These are phyloP conservation scores for Tenebrio molitor DNA, from an alignment of 1,140 invertebrate species.

Conservation along the genomic window DNA sequence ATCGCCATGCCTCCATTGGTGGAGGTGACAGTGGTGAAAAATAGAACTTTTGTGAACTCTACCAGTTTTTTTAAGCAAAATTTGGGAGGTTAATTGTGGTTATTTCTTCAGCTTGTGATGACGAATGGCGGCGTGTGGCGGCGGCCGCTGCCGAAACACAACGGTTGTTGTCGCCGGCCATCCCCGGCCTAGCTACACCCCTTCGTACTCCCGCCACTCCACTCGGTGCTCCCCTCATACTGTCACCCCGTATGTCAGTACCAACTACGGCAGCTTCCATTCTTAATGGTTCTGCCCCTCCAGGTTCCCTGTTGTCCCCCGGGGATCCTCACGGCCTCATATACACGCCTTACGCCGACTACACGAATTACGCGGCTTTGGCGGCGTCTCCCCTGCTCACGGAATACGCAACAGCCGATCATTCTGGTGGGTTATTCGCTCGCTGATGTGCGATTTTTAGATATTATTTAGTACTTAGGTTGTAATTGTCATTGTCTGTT, in stretches of 20 bases:
- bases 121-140: slow-evolving; percentile 83
- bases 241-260: slow-evolving; percentile 87
- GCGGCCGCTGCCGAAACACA: slow-evolving; percentile 80
- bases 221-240: slow-evolving; percentile 87
- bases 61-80: too few relatives aligned
- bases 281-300: slow-evolving; percentile 80
- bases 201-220: slow-evolving; percentile 78
- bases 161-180: slow-evolving; percentile 77
- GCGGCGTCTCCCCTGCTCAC: slow-evolving; percentile 84
- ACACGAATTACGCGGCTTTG: slow-evolving; percentile 89
- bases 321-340: slow-evolving; percentile 74
- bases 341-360: slow-evolving; percentile 87
- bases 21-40: too few relatives aligned
- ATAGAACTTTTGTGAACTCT: too few relatives aligned
- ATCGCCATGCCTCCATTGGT: too few relatives aligned
- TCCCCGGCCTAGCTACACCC: slow-evolving; percentile 74
- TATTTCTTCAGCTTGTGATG: slow-evolving; percentile 76
- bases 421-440: slow-evolving; percentile 96
- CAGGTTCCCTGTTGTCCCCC: slow-evolving; percentile 71
- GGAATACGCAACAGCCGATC: slow-evolving; percentile 87
- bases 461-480: slow-evolving; percentile 30
- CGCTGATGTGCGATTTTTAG: slow-evolving; percentile 68
- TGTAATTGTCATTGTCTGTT: slow-evolving; percentile 40
- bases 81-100: too few relatives aligned
- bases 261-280: slow-evolving; percentile 82